Conservation (phyloP, 2,113 vertebrate species). For the Aix galericulata region DNA sequence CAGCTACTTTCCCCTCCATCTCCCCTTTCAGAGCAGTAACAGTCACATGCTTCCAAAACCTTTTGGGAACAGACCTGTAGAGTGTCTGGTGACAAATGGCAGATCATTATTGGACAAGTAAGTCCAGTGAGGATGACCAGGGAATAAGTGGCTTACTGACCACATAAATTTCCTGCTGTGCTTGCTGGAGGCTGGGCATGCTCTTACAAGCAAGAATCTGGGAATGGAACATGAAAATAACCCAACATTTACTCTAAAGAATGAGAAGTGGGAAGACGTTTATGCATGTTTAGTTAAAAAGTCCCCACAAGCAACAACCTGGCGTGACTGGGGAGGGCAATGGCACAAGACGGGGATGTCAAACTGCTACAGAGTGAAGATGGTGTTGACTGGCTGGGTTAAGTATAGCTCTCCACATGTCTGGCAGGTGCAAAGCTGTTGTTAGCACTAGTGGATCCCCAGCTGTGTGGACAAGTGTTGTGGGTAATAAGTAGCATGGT, state of each 20-base stretch:
- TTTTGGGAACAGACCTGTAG: neutral
- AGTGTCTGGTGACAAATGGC: neutral
- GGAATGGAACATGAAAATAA: neutral
- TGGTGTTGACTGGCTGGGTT: conserved; percentile 45
- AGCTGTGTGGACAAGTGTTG: conserved; percentile 55
- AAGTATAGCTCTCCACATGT: conserved; percentile 59
- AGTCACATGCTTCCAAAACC: neutral
- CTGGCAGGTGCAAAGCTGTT: conserved; percentile 62
- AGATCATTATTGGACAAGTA: neutral
- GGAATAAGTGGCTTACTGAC: neutral
- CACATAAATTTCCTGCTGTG: neutral
- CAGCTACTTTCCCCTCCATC: neutral
- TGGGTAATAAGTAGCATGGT: neutral
- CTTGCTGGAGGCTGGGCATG: neutral
- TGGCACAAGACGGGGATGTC: neutral
- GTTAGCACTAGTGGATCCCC: conserved; percentile 33
- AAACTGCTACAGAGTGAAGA: neutral
- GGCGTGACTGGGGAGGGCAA: neutral
- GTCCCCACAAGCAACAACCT: neutral
- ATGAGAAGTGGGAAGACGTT: conserved; percentile 38
- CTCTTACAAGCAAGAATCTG: neutral
- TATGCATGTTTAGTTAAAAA: conserved; percentile 1
- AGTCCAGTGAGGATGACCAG: neutral
- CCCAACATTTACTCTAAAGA: conserved; percentile 20
- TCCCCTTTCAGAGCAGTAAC: neutral